Evolutionary conservation across 92 coral and sea anemone species (phyloP).

Genomic region (Zoanthus sociatus): DNA sequence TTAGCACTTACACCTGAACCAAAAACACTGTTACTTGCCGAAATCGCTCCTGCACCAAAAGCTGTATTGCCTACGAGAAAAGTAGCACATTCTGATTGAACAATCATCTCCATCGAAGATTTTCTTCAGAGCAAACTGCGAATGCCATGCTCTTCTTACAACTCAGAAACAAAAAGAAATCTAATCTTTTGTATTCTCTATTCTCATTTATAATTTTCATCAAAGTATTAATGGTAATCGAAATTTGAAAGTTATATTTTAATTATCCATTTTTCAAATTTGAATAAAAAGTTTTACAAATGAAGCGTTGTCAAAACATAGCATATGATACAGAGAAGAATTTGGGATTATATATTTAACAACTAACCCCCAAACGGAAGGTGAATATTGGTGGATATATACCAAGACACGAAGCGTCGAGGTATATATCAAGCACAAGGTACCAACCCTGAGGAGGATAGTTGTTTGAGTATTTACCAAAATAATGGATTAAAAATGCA

Average conservation of each 20-base stretch:
- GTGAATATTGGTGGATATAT: no score
- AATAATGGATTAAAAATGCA: no score
- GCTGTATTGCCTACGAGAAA: neutral
- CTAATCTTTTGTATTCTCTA: neutral
- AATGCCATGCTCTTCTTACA: neutral
- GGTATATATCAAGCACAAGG: no score
- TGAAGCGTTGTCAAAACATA: no score
- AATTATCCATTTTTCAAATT: neutral
- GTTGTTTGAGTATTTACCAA: no score
- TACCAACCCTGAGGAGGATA: no score
- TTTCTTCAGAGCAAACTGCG: neutral
- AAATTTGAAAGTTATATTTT: neutral
- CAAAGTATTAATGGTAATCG: no score
- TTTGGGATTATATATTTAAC: no score
- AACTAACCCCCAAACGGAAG: no score
- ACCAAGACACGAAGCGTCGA: no score
- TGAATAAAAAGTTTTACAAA: neutral
- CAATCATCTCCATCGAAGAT: neutral
- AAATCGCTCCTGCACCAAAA: slow-evolving; percentile 9
- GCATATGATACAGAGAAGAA: no score
- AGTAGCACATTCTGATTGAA: neutral
- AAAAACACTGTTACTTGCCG: neutral
- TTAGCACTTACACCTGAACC: neutral
- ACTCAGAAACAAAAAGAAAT: neutral
- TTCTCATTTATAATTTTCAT: neutral